These are phyloP conservation scores for Lepidotrigona ventralis DNA, from an alignment of 1,140 invertebrate genomes.

Conservation along the genomic window DNA sequence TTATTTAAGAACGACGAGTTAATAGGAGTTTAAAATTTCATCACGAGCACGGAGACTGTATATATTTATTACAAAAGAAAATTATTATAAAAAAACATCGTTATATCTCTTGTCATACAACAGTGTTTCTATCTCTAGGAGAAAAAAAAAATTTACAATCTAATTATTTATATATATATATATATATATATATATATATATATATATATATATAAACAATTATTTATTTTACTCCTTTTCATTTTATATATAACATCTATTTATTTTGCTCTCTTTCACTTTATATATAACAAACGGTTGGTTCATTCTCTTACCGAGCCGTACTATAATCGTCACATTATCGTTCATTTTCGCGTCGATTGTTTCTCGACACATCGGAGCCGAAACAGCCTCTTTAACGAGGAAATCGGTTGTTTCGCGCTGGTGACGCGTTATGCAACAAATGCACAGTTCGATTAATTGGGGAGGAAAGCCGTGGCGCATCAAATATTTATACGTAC, in stretches of 20 bases:
- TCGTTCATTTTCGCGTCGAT: background rate
- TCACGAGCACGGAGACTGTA: no score
- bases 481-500: constrained; percentile 29
- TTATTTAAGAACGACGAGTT: no score
- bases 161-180: background rate
- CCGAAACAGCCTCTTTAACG: background rate
- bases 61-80: no score
- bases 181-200: no score
- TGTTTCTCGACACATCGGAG: background rate
- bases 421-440: constrained; percentile 24
- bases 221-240: no score
- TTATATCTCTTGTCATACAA: background rate
- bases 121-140: background rate
- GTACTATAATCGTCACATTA: background rate
- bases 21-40: no score
- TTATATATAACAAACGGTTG: background rate
- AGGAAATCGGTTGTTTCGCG: constrained; percentile 14
- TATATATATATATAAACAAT: no score
- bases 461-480: background rate
- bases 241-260: no score
- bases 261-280: no score
- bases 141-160: background rate
- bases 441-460: constrained; percentile 21
- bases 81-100: no score
- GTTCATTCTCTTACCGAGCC: background rate